Percentiles rank a stretch among this genome's conserved stretches.
Evolutionary conservation across 1,140 invertebrate species (phyloP).

Genomic region (Coelopa frigida): DNA sequence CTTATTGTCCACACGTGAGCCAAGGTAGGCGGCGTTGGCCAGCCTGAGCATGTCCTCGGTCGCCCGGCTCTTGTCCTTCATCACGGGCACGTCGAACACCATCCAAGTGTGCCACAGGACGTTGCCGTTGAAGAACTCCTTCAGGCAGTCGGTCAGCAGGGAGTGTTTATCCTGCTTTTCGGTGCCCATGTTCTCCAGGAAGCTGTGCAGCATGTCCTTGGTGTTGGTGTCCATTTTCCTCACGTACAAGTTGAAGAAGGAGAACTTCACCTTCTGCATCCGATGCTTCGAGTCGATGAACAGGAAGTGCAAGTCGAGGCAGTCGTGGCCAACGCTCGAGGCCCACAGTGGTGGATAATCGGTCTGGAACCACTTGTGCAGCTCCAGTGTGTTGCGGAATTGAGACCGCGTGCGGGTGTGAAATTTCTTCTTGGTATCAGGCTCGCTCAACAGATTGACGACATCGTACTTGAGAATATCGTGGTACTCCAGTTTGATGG

Average conservation of each 20-base stretch:
- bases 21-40: slow-evolving; percentile 18
- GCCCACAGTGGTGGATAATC: slow-evolving; percentile 17
- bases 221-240: slow-evolving; percentile 16
- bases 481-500: slow-evolving; percentile 26
- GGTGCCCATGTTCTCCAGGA: slow-evolving; percentile 17
- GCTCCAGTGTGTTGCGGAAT: slow-evolving; percentile 21
- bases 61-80: slow-evolving; percentile 9
- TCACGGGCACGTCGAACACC: slow-evolving; percentile 25
- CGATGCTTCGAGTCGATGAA: slow-evolving; percentile 8
- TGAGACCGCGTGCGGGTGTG: not conserved
- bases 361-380: slow-evolving; percentile 26
- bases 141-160: slow-evolving; percentile 26
- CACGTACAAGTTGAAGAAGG: slow-evolving; percentile 23
- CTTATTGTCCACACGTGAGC: too few species aligned
- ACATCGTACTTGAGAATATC: slow-evolving; percentile 34
- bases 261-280: slow-evolving; percentile 16
- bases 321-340: slow-evolving; percentile 24
- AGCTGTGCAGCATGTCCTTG: slow-evolving; percentile 21
- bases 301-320: slow-evolving; percentile 23
- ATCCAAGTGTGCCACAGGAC: slow-evolving; percentile 15
- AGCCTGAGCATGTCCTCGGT: slow-evolving; percentile 21
- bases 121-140: slow-evolving; percentile 24
- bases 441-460: slow-evolving; percentile 20
- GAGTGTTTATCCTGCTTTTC: slow-evolving; percentile 12
- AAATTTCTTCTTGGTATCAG: not conserved